Conservation (phyloP, 2,888 invertebrate species). For the Cremastinae sp. region DNA sequence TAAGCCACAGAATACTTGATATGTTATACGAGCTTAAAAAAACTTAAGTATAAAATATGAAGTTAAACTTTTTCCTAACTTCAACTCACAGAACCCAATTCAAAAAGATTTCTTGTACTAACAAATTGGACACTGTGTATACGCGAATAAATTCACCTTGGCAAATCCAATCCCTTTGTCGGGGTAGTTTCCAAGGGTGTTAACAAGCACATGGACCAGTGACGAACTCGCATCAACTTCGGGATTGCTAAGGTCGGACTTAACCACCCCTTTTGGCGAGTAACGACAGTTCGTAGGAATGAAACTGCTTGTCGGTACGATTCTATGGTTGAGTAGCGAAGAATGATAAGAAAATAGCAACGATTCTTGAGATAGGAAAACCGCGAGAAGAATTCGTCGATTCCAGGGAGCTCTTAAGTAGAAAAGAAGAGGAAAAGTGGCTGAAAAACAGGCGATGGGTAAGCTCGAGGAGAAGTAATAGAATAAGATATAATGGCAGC, state of each 20-base stretch:
- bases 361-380: too few species aligned
- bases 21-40: too few species aligned
- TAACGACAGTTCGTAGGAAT: constrained; percentile 13
- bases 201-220: constrained; percentile 69
- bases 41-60: too few species aligned
- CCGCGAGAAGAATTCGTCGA: too few species aligned
- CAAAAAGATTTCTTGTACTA: too few species aligned
- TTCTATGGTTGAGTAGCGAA: constrained; percentile 5
- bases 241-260: constrained; percentile 40
- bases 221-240: constrained; percentile 60
- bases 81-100: too few species aligned
- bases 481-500: constrained; percentile 73
- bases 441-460: constrained; percentile 36
- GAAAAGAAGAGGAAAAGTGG: constrained; percentile 24
- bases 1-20: too few species aligned
- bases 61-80: too few species aligned
- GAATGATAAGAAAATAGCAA: too few species aligned
- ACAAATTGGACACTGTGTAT: background rate
- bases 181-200: constrained; percentile 64
- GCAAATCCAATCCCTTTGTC: constrained; percentile 68
- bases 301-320: background rate
- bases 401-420: background rate
- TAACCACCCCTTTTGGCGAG: constrained; percentile 30
- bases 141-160: constrained; percentile 28
- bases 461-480: constrained; percentile 43